These are phyloP conservation scores for Peromyscus nudipes DNA, from an alignment of 2,797 vertebrate genomes.

Conservation along the genomic window DNA sequence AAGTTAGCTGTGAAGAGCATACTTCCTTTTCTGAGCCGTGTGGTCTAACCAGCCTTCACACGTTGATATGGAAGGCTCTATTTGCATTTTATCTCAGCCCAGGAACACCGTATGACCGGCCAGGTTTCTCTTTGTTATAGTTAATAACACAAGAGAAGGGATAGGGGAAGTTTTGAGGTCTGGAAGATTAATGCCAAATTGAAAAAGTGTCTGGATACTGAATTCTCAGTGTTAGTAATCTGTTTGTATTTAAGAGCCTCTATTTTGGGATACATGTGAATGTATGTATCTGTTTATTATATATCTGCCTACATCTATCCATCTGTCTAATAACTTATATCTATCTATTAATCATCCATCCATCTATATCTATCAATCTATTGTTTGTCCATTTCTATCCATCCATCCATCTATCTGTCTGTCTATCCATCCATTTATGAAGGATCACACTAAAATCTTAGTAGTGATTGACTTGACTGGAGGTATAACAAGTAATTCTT, in stretches of 20 bases:
- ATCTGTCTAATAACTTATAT: not conserved
- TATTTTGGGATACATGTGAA: not conserved
- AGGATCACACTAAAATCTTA: constrained; percentile 31
- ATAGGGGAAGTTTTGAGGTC: not conserved
- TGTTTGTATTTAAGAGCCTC: constrained; percentile 16
- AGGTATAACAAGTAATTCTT: constrained; percentile 21
- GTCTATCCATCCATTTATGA: not conserved
- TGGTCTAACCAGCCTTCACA: constrained; percentile 77
- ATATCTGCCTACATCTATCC: not conserved
- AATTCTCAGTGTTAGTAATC: constrained; percentile 41
- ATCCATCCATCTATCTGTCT: not conserved
- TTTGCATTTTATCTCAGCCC: constrained; percentile 83
- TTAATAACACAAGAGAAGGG: not conserved
- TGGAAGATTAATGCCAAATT: not conserved
- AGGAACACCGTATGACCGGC: constrained; percentile 57
- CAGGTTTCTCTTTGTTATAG: constrained; percentile 27
- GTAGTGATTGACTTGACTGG: not conserved
- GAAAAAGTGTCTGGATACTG: not conserved
- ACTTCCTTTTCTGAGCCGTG: constrained; percentile 79
- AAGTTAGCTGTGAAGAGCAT: constrained; percentile 70
- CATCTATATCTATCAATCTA: not conserved
- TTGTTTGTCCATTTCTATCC: not conserved
- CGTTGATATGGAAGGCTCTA: constrained; percentile 53
- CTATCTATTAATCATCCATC: not conserved
- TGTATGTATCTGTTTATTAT: not conserved